Percentiles rank a stretch among this genome's conserved stretches.
phyloP scores from a whole-genome alignment of 2,888 invertebrate genomes.

The Dynastes maya region DNA sequence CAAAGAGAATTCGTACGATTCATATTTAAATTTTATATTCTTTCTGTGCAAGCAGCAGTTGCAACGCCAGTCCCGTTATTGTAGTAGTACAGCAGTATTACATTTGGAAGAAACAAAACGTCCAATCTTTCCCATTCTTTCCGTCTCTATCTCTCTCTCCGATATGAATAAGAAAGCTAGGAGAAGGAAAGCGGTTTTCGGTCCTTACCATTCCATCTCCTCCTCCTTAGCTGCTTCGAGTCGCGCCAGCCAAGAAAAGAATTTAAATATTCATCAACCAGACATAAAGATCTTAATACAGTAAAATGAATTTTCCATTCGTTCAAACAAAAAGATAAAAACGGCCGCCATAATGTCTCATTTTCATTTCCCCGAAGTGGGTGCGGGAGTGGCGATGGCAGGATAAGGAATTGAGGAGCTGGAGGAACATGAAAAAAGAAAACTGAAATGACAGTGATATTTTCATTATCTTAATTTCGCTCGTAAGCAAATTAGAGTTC shows the following conservation, averaged over 20 bases:
- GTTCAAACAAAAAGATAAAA: conserved; percentile 65
- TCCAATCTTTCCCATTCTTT: conserved; percentile 42
- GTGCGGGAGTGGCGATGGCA: neutral
- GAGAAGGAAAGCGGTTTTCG: neutral
- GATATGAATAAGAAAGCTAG: too few species aligned
- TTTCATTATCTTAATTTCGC: conserved; percentile 67
- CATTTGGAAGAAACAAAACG: conserved; percentile 54
- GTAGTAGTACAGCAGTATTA: conserved; percentile 49
- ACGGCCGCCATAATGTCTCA: conserved; percentile 58
- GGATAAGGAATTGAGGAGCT: neutral
- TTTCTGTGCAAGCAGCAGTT: conserved; percentile 55
- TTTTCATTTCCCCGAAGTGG: conserved; percentile 61
- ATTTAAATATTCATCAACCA: conserved; percentile 69
- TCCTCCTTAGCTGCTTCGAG: neutral
- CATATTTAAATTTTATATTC: conserved; percentile 58
- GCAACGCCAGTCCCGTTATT: neutral
- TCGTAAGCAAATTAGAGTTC: conserved; percentile 64
- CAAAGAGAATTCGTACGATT: conserved; percentile 49
- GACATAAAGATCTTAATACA: conserved; percentile 69
- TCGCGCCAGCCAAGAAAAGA: conserved; percentile 57
- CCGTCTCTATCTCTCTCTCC: too few species aligned
- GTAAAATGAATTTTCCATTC: conserved; percentile 69
- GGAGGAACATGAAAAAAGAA: conserved; percentile 52
- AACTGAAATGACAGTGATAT: conserved; percentile 66
- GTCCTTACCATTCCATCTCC: neutral